Base-by-base conservation (phyloP, 2,113 vertebrate species). In the Oryzias celebensis region DNA sequence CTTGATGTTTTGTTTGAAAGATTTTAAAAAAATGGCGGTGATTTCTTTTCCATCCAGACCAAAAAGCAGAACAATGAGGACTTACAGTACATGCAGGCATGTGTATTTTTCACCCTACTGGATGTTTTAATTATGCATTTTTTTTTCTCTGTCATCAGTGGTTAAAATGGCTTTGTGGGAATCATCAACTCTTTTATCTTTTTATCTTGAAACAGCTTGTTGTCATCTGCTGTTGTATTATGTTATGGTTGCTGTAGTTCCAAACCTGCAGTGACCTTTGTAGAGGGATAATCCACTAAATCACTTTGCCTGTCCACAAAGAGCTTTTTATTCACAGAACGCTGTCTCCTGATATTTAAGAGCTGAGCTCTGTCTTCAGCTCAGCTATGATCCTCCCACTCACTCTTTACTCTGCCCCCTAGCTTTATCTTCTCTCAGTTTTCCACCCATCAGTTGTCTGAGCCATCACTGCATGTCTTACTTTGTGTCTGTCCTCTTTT, bases 211-310 rank as follows among this genome's bases (percentile, higher is more conserved):
- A 15, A 4, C 15, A 8, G 7, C 18, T 66, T 65, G 49, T 65
- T 53, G 67, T 14, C 1, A 54, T 73, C 17, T 63, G 44, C 77
- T 81, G 65, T 75, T 73, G 69, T 67, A 83, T 47, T 80, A 76
- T 85, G 50, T 80, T 80, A 77, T 85, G 81, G 71, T 75, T 2
- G 13, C 68, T 78, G 1, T 10, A 7, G 62, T 69, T 79, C 74
- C 81, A 77, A 80, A 71, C 73, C 52, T 8, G 65, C 74, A 22
- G 50, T 86, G 84, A 85, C 82, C 85, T 87, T 89, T 83, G 80
- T 85, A 74, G 82, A 72, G 74, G 73, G 78, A 87, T 89, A 83
- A 85, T 89, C 82, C 78, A 60, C 74, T 68, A 83, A 86, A 85
- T 85, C 75, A 64, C 76, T 84, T 83, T 73, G 73, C 24, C 52